phyloP scores from a whole-genome alignment of 2,888 invertebrate species.

The Chalcosyrphus nemorum region DNA sequence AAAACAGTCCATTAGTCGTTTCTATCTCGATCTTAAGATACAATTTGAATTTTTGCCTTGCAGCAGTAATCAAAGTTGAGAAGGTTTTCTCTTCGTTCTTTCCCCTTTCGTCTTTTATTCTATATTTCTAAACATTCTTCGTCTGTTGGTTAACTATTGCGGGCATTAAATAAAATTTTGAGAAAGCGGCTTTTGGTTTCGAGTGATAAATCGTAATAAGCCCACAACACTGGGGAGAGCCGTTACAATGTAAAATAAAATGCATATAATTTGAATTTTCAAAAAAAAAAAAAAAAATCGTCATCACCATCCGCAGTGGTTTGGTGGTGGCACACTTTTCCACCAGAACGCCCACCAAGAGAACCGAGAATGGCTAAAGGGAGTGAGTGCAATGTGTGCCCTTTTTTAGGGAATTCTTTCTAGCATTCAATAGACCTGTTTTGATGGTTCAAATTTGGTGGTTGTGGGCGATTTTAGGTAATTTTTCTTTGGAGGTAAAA shows the following conservation, averaged over 20 bases:
- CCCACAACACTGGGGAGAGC: constrained; percentile 30
- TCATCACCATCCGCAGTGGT: neutral
- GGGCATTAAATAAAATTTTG: neutral
- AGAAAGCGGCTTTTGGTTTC: constrained; percentile 34
- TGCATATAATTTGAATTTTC: constrained; percentile 57
- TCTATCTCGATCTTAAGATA: constrained; percentile 2
- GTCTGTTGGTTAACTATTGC: neutral
- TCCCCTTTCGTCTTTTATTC: neutral
- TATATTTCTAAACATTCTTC: constrained; percentile 26
- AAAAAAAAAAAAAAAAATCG: neutral
- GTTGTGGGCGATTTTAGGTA: constrained; percentile 58
- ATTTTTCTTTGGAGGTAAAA: constrained; percentile 32
- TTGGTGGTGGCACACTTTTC: constrained; percentile 64
- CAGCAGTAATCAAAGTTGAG: constrained; percentile 2
- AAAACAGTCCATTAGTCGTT: constrained; percentile 13
- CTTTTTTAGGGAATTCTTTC: constrained; percentile 32
- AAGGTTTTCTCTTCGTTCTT: neutral
- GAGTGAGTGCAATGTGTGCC: constrained; percentile 34
- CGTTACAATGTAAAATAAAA: constrained; percentile 49
- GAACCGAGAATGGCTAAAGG: neutral
- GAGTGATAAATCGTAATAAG: constrained; percentile 49
- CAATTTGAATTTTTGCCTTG: constrained; percentile 31
- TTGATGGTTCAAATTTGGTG: neutral
- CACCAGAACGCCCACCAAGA: constrained; percentile 53
- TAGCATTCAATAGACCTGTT: constrained; percentile 55